Evolutionary conservation across 1,140 invertebrate genomes (phyloP).

Genomic region (Cydia pomonella): DNA sequence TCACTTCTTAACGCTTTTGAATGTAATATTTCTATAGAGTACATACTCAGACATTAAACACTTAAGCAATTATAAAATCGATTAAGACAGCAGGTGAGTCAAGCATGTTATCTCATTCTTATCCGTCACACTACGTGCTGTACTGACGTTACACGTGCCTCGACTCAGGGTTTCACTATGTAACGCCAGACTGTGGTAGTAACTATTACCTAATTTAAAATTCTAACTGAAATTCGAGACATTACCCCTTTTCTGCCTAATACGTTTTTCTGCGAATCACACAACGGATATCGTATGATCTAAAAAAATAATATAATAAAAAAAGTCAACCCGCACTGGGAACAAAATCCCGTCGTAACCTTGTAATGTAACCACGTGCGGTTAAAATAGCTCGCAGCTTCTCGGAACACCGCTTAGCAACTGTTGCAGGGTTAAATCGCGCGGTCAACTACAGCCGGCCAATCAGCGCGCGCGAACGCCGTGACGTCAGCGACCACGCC

Average conservation of each 20-base stretch:
- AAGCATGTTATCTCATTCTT: background rate
- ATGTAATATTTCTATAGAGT: too few species aligned
- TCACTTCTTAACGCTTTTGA: too few species aligned
- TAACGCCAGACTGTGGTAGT: background rate
- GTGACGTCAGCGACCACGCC: conserved; percentile 78
- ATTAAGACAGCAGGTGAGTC: background rate
- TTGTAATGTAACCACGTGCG: conserved; percentile 40
- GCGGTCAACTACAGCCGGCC: conserved; percentile 52
- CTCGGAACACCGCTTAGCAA: conserved; percentile 65
- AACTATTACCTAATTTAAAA: too few species aligned
- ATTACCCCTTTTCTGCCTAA: too few species aligned
- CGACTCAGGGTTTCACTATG: background rate
- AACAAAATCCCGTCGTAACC: conserved; percentile 31
- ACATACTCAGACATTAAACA: background rate
- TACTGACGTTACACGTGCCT: background rate
- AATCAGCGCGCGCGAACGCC: conserved; percentile 53
- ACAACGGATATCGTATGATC: too few species aligned
- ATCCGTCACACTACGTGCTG: background rate
- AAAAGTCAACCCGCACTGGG: background rate
- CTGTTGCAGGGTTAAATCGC: conserved; percentile 73
- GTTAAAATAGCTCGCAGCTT: conserved; percentile 45
- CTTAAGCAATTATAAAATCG: background rate
- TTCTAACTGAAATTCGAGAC: too few species aligned
- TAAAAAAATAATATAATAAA: background rate
- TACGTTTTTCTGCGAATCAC: too few species aligned